Evolutionary conservation across 2,113 vertebrate genomes (phyloP).

Genomic region (Austrofundulus limnaeus): DNA sequence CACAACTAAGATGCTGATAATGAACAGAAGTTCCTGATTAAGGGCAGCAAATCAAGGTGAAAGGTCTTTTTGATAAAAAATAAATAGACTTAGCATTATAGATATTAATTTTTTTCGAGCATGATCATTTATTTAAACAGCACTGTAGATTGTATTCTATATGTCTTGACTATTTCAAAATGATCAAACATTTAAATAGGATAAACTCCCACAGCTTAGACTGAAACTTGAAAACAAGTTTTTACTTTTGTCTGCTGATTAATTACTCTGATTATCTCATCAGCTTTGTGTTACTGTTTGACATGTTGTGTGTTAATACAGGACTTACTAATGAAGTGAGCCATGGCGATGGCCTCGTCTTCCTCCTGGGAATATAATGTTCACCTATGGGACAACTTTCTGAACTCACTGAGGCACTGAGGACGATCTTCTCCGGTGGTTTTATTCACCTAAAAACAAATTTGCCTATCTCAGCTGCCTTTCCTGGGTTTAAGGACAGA

Average conservation of each 20-base stretch:
- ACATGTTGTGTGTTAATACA: slow-evolving; percentile 41
- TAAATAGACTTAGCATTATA: too few species aligned
- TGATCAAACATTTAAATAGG: too few species aligned
- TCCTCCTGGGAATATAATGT: slow-evolving; percentile 23
- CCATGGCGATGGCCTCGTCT: slow-evolving; percentile 35
- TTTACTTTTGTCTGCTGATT: too few species aligned
- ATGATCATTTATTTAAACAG: too few species aligned
- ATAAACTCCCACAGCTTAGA: too few species aligned
- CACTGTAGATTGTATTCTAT: too few species aligned
- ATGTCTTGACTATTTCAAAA: too few species aligned
- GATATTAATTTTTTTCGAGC: too few species aligned
- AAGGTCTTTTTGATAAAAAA: neutral
- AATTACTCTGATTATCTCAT: neutral
- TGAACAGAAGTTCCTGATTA: neutral
- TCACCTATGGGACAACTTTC: slow-evolving; percentile 40
- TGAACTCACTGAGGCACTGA: slow-evolving; percentile 44
- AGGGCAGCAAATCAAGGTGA: neutral
- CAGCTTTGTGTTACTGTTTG: neutral
- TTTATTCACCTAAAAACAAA: slow-evolving; percentile 35
- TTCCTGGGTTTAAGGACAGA: slow-evolving; percentile 65
- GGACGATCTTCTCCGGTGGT: slow-evolving; percentile 25
- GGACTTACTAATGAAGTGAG: slow-evolving; percentile 73
- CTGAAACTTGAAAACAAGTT: too few species aligned
- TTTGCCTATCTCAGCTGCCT: slow-evolving; percentile 62
- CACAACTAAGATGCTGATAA: neutral